phyloP scores from a whole-genome alignment of 2,888 invertebrate genomes.

The Orthosia gracilis region DNA sequence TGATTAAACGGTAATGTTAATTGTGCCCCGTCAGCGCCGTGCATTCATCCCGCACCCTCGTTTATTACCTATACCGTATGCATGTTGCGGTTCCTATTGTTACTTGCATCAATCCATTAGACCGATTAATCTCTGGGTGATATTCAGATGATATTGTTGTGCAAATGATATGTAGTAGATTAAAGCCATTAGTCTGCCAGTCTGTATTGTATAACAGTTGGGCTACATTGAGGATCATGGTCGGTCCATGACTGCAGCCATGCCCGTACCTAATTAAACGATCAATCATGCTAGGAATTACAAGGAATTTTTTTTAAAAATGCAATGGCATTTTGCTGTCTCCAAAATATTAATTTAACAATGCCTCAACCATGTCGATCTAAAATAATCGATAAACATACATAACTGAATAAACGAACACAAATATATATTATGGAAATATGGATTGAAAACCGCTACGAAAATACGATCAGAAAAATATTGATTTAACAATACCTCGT shows the following conservation, averaged over 20 bases:
- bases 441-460: too few relatives aligned
- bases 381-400: too few relatives aligned
- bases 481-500: neutral
- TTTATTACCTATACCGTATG: slow-evolving; percentile 88
- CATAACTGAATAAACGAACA: too few relatives aligned
- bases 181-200: slow-evolving; percentile 39
- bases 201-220: slow-evolving; percentile 20
- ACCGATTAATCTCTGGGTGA: slow-evolving; percentile 81
- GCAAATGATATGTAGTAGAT: slow-evolving; percentile 67
- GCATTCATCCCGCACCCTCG: slow-evolving; percentile 88
- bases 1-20: slow-evolving; percentile 59
- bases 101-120: slow-evolving; percentile 87
- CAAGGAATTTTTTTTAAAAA: too few relatives aligned
- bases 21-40: slow-evolving; percentile 77
- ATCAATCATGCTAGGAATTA: neutral
- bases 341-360: neutral
- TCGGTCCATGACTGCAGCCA: neutral
- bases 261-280: neutral
- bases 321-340: neutral
- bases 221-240: slow-evolving; percentile 2
- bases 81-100: slow-evolving; percentile 88
- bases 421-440: too few relatives aligned
- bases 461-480: too few relatives aligned
- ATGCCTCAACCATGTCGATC: too few relatives aligned
- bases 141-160: slow-evolving; percentile 80